phyloP scores from a whole-genome alignment of 2,113 vertebrate species.

The Hiodon alosoides region DNA sequence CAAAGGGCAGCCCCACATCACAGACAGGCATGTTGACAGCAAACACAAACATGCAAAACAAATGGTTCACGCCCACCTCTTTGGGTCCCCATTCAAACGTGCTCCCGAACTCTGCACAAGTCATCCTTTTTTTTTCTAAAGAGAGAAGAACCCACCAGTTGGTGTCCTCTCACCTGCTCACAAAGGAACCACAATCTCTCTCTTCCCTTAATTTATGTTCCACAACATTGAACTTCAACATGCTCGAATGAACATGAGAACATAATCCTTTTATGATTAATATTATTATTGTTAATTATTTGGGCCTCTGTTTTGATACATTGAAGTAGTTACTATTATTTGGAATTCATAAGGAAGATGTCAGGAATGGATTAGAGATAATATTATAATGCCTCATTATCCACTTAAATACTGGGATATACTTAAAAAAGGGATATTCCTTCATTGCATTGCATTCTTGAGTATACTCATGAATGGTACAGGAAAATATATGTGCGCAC shows the following conservation, averaged over 20 bases:
- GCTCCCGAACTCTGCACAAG: constrained; percentile 69
- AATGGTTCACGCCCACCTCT: constrained; percentile 75
- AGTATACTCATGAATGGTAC: neutral
- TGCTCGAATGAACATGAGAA: constrained; percentile 55
- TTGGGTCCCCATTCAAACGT: constrained; percentile 74
- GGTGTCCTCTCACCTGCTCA: constrained; percentile 61
- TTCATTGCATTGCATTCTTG: neutral
- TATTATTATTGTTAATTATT: neutral
- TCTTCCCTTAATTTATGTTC: constrained; percentile 50
- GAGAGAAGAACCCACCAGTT: constrained; percentile 73
- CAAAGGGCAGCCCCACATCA: constrained; percentile 60
- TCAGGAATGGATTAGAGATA: neutral
- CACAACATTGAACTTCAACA: constrained; percentile 57
- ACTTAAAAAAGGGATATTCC: neutral
- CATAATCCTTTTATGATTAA: constrained; percentile 39
- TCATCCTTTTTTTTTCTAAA: constrained; percentile 62
- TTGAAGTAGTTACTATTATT: neutral
- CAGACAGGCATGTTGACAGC: constrained; percentile 74
- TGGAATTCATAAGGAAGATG: neutral
- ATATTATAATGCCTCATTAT: neutral
- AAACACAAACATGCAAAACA: constrained; percentile 80
- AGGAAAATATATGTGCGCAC: neutral
- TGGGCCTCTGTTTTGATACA: constrained; percentile 25
- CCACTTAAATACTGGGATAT: neutral
- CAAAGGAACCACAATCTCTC: constrained; percentile 67